Evolutionary conservation across 2,888 invertebrate species (phyloP), one percentile per base, ranked within the genome.

Genomic region (Isotomurus palustris): DNA sequence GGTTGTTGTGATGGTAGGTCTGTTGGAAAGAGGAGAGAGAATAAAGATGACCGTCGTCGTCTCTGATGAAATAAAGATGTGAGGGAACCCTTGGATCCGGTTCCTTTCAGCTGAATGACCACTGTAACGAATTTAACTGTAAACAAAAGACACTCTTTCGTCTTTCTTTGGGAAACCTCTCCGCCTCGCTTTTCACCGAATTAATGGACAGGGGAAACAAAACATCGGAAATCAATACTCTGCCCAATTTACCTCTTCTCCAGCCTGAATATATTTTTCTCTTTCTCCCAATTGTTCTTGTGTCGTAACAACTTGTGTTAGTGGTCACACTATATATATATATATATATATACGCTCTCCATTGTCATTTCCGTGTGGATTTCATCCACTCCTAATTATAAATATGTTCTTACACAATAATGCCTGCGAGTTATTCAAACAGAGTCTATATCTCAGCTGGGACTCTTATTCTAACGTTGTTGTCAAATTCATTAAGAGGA

Each of bases 61-160:
- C 5, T 5, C n/a, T 35, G 32, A 52, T 21, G 41, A 56, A 56
- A 56, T 45, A 45, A 51, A 28, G 17, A 49, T 52, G 50, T 47
- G 47, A 47, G 64, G 58, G 58, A 61, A 60, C 63, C 67, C 61
- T 63, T 56, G 62, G 66, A 64, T 64, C 67, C 67, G 66, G 63
- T 62, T 64, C 64, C 59, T 64, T 67, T 66, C 66, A 61, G 58
- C 56, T 67, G 67, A 66, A 53, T 69, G 67, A 66, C 67, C 67
- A 69, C 63, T 62, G 56, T 57, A 64, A 66, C 65, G 65, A 69
- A 67, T 64, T 58, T 55, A 49, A 62, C 60, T 28, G 58, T 65
- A 67, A 67, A 69, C 65, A 69, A 66, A 62, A 56, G 59, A 41
- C 40, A 41, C 53, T 53, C 28, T 35, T 24, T 17, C 36, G 17